Evolutionary conservation across 2,797 vertebrate species (phyloP).

Genomic region (Hydrophis major): DNA sequence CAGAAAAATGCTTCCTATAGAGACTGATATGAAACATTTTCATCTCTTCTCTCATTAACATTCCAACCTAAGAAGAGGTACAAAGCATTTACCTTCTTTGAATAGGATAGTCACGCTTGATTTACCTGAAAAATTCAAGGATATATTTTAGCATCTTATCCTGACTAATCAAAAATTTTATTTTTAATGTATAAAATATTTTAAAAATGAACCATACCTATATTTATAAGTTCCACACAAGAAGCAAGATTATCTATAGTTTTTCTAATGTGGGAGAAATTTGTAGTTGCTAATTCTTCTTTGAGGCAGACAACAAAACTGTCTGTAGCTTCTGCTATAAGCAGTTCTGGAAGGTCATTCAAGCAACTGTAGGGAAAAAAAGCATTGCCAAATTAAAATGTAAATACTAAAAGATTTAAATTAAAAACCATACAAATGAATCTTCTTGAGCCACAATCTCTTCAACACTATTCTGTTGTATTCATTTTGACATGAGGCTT

Average conservation of each 20-base stretch:
- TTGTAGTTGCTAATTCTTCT: constrained; percentile 72
- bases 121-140: constrained; percentile 75
- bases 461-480: background rate
- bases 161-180: background rate
- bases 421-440: background rate
- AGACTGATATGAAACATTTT: background rate
- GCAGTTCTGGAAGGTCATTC: constrained; percentile 73
- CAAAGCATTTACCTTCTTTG: constrained; percentile 78
- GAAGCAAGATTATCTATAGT: constrained; percentile 81
- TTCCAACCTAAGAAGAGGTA: constrained; percentile 28
- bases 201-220: constrained; percentile 72
- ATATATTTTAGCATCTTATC: constrained; percentile 18
- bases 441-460: background rate
- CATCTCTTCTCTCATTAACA: background rate
- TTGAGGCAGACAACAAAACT: constrained; percentile 77
- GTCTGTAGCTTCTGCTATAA: constrained; percentile 61
- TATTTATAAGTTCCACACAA: constrained; percentile 82
- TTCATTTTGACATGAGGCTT: background rate
- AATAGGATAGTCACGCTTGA: constrained; percentile 78
- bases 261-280: constrained; percentile 71
- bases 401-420: background rate
- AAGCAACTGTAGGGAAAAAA: constrained; percentile 75
- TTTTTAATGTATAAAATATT: background rate
- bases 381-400: background rate
- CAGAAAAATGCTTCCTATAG: background rate